Conservation (phyloP, 2,113 vertebrate species). For the Sylvietta virens region DNA sequence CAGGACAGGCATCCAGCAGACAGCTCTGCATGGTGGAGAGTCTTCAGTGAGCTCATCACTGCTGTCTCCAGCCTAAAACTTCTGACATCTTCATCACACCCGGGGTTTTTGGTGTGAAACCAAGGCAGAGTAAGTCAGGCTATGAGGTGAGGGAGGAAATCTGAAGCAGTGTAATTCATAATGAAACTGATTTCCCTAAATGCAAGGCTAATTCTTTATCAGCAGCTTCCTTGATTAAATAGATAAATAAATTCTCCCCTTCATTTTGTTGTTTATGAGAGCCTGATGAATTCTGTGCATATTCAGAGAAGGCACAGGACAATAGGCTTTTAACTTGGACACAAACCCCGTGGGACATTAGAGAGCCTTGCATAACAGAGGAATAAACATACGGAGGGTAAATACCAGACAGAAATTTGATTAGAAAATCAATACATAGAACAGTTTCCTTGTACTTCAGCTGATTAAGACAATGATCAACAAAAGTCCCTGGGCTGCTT, state of each 20-base stretch:
- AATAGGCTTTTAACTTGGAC: neutral
- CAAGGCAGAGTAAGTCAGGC: neutral
- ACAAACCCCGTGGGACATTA: neutral
- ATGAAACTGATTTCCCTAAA: neutral
- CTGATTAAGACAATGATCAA: constrained; percentile 28
- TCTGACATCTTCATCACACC: neutral
- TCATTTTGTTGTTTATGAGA: neutral
- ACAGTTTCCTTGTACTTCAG: constrained; percentile 12
- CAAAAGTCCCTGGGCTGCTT: neutral
- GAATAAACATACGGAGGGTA: neutral
- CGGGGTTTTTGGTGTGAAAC: neutral
- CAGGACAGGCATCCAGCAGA: neutral
- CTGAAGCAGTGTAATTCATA: neutral
- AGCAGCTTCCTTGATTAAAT: neutral
- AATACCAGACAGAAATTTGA: constrained; percentile 16
- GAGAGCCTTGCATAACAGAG: neutral
- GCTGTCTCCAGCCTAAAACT: neutral
- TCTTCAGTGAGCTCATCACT: neutral
- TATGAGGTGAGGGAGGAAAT: neutral
- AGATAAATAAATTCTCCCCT: neutral
- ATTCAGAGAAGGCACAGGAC: neutral
- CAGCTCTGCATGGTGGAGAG: neutral
- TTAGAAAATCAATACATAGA: constrained; percentile 40
- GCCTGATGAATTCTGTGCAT: neutral
- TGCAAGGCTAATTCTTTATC: neutral